Conservation (phyloP, 2,888 invertebrate genomes). For the Podotricha telesiphe region DNA sequence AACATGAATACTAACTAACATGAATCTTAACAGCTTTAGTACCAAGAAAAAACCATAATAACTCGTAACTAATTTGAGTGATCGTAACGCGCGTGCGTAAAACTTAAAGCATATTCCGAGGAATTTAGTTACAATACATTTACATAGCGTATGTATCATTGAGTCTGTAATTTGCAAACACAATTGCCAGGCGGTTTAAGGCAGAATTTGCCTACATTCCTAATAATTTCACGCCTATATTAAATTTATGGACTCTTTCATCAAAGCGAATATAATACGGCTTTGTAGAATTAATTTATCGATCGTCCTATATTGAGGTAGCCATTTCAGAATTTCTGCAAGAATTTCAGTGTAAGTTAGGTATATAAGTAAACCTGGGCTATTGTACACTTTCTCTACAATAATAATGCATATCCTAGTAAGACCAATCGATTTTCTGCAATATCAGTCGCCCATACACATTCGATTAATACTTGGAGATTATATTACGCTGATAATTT, state of each 20-base stretch:
- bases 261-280: slow-evolving; percentile 35
- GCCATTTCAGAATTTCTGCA: slow-evolving; percentile 17
- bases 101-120: not conserved
- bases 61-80: not conserved
- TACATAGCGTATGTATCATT: slow-evolving; percentile 22
- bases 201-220: slow-evolving; percentile 33
- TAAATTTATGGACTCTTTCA: slow-evolving; percentile 30
- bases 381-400: not conserved
- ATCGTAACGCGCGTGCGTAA: not conserved
- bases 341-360: not conserved
- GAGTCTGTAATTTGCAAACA: slow-evolving; percentile 34
- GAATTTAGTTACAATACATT: slow-evolving; percentile 30
- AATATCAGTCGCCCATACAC: no score
- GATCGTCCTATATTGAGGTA: slow-evolving; percentile 19
- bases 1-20: not conserved
- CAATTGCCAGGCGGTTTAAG: slow-evolving; percentile 29
- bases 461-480: not conserved
- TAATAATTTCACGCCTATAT: slow-evolving; percentile 33
- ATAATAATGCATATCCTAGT: not conserved
- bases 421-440: not conserved
- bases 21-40: not conserved
- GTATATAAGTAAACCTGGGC: not conserved
- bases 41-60: not conserved
- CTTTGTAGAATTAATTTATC: slow-evolving; percentile 34
- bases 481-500: no score